Base-by-base conservation (phyloP, 2,113 vertebrate genomes). In the Stigmatopora nigra region DNA sequence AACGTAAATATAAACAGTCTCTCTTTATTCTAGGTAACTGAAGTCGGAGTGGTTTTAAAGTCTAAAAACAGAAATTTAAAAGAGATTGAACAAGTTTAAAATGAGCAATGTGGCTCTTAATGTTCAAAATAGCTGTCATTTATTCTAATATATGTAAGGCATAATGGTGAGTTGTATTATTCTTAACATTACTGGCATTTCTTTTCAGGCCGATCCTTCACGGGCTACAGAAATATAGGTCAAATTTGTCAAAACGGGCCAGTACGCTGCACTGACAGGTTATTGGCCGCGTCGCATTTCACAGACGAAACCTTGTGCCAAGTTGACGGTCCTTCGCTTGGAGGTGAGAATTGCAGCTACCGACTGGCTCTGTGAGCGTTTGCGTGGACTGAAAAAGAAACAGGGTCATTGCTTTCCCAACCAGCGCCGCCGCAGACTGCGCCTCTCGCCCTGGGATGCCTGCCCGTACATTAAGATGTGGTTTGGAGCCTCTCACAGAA, bases 381-480 rank as follows among this genome's bases (percentile, higher is more conserved):
- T 70, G 20, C 15, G 67, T 61, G 76, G 66, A 58, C 7, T 70
- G 61, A 77, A 82, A 56, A 65, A 55, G 64, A 85, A 83, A 77
- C 67, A 36, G 71, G 64, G 22, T 70, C 36, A 46, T 13, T 77
- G 71, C 68, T 80, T 79, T 57, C 67, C 77, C 76, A 82, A 72
- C 71, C 72, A 65, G 77, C 63, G 62, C 82, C 38, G 68, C 81
- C 75, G 59, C 85, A 81, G 84, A 79, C 81, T 78, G 78, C 82
- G 75, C 76, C 83, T 75, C 77, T 79, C 86, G 38, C 83, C 84
- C 73, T 58, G 78, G 83, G 87, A 84, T 9, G 81, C 79, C 78
- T 71, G 79, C 77, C 83, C 82, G 80, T 88, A 84, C 83, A 76
- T 87, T 88, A 82, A 88, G 84, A 87, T 85, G 88, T 85, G 86